Evolutionary conservation across 2,888 invertebrate species (phyloP).

Genomic region (Camponotus fellah): DNA sequence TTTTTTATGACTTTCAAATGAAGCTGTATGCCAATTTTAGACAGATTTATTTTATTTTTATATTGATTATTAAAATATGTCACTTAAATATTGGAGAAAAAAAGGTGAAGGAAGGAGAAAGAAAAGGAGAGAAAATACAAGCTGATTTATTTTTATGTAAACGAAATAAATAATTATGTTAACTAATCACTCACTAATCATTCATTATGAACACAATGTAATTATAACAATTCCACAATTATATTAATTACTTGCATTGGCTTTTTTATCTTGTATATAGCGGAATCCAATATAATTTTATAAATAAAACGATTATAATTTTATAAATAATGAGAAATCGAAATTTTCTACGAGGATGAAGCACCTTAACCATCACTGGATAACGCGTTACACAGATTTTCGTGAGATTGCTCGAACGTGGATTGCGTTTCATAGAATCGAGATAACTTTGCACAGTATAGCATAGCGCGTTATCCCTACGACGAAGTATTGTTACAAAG

Average conservation of each 20-base stretch:
- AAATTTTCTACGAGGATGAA: slow-evolving; percentile 14
- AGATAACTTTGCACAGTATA: slow-evolving; percentile 42
- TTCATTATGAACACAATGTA: background rate
- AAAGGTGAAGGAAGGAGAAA: background rate
- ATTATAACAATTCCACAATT: background rate
- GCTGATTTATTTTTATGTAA: background rate
- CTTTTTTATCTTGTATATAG: background rate
- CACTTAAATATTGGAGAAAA: background rate
- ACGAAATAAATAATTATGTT: background rate
- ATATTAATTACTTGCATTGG: background rate
- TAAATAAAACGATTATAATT: slow-evolving; percentile 22
- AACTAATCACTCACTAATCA: background rate
- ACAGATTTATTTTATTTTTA: background rate
- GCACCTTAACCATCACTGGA: slow-evolving; percentile 13
- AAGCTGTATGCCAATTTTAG: background rate
- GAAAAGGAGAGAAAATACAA: background rate
- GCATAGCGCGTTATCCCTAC: slow-evolving; percentile 39
- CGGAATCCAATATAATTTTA: background rate
- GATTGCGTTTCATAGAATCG: slow-evolving; percentile 56
- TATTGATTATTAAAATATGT: background rate
- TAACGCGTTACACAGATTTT: slow-evolving; percentile 34
- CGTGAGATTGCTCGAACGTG: slow-evolving; percentile 43
- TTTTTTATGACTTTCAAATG: background rate
- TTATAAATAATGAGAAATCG: slow-evolving; percentile 40
- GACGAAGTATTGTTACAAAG: slow-evolving; percentile 51